These are phyloP conservation scores for Phoenoteleia sp. DNA, from an alignment of 2,888 invertebrate species.

Conservation along the genomic window DNA sequence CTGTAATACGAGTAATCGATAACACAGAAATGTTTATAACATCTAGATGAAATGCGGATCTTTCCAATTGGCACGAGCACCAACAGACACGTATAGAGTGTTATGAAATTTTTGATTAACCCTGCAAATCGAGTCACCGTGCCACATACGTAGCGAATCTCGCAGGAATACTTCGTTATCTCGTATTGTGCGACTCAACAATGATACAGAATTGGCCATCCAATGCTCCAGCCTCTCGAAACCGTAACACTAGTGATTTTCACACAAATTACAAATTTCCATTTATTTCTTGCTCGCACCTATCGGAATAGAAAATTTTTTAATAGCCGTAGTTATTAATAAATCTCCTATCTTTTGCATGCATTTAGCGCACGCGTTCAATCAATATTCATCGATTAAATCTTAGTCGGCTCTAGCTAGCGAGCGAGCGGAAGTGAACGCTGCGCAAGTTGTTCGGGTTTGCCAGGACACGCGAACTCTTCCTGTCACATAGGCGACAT, in stretches of 20 bases:
- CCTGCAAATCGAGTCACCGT: conserved; percentile 47
- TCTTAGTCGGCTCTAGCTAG: conserved; percentile 14
- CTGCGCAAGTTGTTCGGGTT: conserved; percentile 31
- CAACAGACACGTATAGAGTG: conserved; percentile 38
- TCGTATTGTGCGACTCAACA: conserved; percentile 50
- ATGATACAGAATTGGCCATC: conserved; percentile 46
- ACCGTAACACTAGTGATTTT: conserved; percentile 24
- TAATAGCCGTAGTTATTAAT: conserved; percentile 26
- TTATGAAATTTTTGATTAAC: conserved; percentile 72
- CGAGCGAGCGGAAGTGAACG: conserved; percentile 33
- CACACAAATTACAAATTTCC: no score
- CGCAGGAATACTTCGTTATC: conserved; percentile 53
- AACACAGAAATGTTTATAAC: conserved; percentile 30
- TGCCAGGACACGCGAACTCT: conserved; percentile 76
- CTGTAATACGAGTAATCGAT: conserved; percentile 26
- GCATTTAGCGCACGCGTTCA: conserved; percentile 15
- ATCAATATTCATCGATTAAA: conserved; percentile 62
- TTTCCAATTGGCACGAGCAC: conserved; percentile 44
- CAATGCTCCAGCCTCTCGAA: not conserved
- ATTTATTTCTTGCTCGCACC: no score
- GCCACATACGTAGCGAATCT: conserved; percentile 41
- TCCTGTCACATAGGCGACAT: conserved; percentile 77
- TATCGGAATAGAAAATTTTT: not conserved
- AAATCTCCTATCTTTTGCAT: conserved; percentile 43
- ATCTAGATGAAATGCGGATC: not conserved